Base-by-base conservation (phyloP, 2,888 invertebrate species). In the Drosophila stalkeri region DNA sequence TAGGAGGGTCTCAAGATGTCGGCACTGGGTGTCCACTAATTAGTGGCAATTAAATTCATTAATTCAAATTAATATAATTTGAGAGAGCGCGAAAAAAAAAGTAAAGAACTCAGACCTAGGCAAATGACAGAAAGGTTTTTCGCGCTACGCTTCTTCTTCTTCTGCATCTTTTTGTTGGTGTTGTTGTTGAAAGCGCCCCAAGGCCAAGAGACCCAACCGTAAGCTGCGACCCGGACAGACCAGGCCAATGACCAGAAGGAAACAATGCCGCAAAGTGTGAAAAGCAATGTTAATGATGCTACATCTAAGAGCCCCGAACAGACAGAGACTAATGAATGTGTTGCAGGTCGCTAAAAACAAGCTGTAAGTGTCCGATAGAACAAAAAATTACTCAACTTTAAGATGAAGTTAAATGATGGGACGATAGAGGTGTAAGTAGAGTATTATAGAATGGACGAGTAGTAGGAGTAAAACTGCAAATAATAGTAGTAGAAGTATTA, bases 11-110 rank as follows among this genome's bases (percentile, higher is more conserved):
- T 68, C 57, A 72, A 83, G 80, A 74, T 72, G 78, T 65, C 86
- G 83, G 89, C 89, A 60, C 68, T 55, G 78, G 63, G 70, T 74
- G 76, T 65, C 70, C 69, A 81, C 89, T 86, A 86, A 86, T 86
- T 86, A 82, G 75, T 68, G 39, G 80, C 86, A 90, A 90, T 86
- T 86, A 90, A 86, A 82, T 75, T 90, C 88, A 86, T 86, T 86
- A 86, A 86, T 86, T 88, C 77, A 82, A 88, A 90, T 82, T 88
- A 90, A 90, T 79, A 88, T 88, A 82, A 86, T 88, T 81, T 69
- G 70, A 86, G 55, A 39, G 39, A 54, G 54, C 20, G 52, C 14
- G 37, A 23, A 23, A 18, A n/a, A 54, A 37, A 41, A 6, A 35
- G 9, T 35, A 54, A 37, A 83, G 79, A 76, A 75, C 83, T 86